Evolutionary conservation across 2,888 invertebrate genomes (phyloP).

Genomic region (Ceratothoa steindachneri): DNA sequence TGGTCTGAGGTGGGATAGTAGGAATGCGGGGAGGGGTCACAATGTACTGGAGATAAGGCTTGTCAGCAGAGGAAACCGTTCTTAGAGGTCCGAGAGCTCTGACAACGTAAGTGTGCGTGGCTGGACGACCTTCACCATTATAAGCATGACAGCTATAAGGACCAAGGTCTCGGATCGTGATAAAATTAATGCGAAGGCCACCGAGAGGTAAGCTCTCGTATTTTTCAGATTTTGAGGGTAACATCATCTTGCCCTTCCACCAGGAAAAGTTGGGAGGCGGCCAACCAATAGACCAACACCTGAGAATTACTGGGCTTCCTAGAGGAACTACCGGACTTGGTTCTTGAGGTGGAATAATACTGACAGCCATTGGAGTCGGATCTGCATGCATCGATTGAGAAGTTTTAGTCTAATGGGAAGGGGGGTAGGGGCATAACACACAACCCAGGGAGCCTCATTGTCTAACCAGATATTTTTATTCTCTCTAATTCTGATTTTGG

Average conservation of each 20-base stretch:
- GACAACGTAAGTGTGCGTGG: conserved; percentile 70
- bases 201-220: conserved; percentile 71
- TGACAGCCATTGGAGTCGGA: conserved; percentile 60
- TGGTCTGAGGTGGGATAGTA: conserved; percentile 46
- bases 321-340: conserved; percentile 64
- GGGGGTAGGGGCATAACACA: no score
- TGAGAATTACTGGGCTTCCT: conserved; percentile 65
- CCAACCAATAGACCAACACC: conserved; percentile 77
- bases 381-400: conserved; percentile 54
- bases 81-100: conserved; percentile 68
- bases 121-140: conserved; percentile 72
- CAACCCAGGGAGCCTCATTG: no score
- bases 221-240: conserved; percentile 65
- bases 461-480: no score
- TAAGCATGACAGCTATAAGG: conserved; percentile 85
- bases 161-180: conserved; percentile 70
- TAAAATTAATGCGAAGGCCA: conserved; percentile 68
- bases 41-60: conserved; percentile 61
- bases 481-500: no score
- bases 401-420: no score
- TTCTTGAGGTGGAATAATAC: conserved; percentile 62
- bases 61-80: conserved; percentile 59
- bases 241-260: conserved; percentile 73
- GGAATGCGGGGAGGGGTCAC: conserved; percentile 57
- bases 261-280: conserved; percentile 75